Conservation (phyloP, 2,113 vertebrate genomes). For the Scophthalmus maximus region DNA sequence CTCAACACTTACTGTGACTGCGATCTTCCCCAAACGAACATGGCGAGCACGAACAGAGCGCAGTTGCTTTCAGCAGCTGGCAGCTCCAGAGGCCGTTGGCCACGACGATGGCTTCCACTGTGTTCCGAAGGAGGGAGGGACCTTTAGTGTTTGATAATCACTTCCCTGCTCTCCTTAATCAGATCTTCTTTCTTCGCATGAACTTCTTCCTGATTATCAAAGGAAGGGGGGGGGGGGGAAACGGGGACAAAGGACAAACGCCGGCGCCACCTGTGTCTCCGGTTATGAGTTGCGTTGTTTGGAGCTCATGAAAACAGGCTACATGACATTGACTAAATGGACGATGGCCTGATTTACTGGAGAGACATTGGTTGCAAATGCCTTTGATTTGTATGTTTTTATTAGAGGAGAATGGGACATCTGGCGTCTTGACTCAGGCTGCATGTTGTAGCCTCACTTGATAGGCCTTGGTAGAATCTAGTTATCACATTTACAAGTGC, state of each 20-base stretch:
- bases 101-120: constrained; percentile 1
- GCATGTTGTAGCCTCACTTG: constrained; percentile 69
- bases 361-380: constrained; percentile 58
- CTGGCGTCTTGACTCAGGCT: constrained; percentile 69
- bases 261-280: neutral
- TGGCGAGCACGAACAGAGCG: neutral
- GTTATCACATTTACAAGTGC: constrained; percentile 77
- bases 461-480: constrained; percentile 78
- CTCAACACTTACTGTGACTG: constrained; percentile 38
- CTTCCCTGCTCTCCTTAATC: constrained; percentile 31
- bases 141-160: constrained; percentile 55
- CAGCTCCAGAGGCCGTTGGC: constrained; percentile 5
- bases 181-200: constrained; percentile 43
- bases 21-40: constrained; percentile 48
- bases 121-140: constrained; percentile 26
- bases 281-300: constrained; percentile 11
- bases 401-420: constrained; percentile 45
- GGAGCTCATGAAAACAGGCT: constrained; percentile 31
- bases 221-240: constrained; percentile 16
- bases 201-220: constrained; percentile 51
- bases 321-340: constrained; percentile 12
- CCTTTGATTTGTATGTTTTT: constrained; percentile 58
- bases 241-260: constrained; percentile 5
- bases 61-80: constrained; percentile 15
- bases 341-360: constrained; percentile 13